Evolutionary conservation across 92 coral and sea anemone species (phyloP), one percentile per base, ranked within the genome.

Genomic region (Epizoanthus ramosus): DNA sequence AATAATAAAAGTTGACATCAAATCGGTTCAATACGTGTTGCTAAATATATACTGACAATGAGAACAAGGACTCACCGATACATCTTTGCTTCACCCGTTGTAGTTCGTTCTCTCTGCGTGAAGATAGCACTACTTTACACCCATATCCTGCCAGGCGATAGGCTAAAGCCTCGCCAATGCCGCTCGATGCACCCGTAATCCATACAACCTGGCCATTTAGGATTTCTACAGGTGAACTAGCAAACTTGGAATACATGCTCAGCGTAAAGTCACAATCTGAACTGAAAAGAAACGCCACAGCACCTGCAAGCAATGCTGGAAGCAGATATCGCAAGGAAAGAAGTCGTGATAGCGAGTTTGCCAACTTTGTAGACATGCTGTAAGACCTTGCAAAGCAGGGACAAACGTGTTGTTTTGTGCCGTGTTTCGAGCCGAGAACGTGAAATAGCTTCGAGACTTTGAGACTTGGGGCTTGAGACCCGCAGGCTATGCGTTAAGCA

Each of bases 181-280:
- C 99, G 58, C 99, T 96, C 0, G 99, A 96, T 43, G 99, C 99
- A n/a, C 99, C 99, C 1, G 99, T 96, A 54, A 96, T 90, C 99
- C 99, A 96, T 0, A 92, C 95, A n/a, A 94, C 98, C 50, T 91
- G 87, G 22, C 88, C 99, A 52, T 89, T 90, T 23, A 96, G 85
- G 47, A 73, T 71, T 33, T 86, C 89, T 47, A 91, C 88, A 1
- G 95, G 96, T 1, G 86, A 80, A 9, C 89, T 81, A 10, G 94
- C 99, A 52, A 93, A 94, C 79, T 79, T 72, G 83, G 92, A 92
- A 68, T 85, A 87, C 64, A 92, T 74, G 68, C 84, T 94, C 77
- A 96, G 90, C 74, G 94, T 82, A 68, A 94, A 72, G 79, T 96
- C 98, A 59, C 97, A 94, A 47, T 93, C 97, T 19, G 71, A 43